Conservation (phyloP, 2,113 vertebrate species). For the Lampris megalopsis region DNA sequence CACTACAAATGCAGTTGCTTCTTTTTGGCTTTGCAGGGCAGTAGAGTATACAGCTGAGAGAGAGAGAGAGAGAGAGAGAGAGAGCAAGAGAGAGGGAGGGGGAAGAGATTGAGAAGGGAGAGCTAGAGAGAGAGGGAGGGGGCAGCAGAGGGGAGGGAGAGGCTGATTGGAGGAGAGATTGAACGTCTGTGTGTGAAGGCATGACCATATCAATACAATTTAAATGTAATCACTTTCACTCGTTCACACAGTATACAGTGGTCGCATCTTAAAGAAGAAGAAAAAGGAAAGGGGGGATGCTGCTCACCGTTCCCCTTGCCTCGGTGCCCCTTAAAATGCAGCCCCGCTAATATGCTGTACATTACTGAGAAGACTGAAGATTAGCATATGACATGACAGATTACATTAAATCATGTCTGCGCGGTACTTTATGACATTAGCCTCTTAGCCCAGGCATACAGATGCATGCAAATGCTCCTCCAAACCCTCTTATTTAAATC, state of each 20-base stretch:
- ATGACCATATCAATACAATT: slow-evolving; percentile 91
- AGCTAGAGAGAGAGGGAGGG: not conserved
- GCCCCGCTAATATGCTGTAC: slow-evolving; percentile 46
- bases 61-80: not conserved
- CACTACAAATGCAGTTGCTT: too few relatives aligned
- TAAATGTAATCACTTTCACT: slow-evolving; percentile 90
- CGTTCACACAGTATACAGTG: slow-evolving; percentile 84
- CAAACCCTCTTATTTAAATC: slow-evolving; percentile 99
- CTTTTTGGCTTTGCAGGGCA: too few relatives aligned
- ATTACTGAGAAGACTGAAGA: slow-evolving; percentile 88
- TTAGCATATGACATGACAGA: slow-evolving; percentile 99
- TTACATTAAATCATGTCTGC: slow-evolving; percentile 99
- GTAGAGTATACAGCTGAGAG: slow-evolving; percentile 30
- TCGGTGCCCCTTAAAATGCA: slow-evolving; percentile 67
- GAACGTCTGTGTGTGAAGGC: slow-evolving; percentile 79
- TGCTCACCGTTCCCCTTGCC: slow-evolving; percentile 87
- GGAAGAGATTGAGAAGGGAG: not conserved
- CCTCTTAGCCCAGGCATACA: slow-evolving; percentile 95
- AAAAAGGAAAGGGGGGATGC: slow-evolving; percentile 83
- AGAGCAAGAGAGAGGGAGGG: too few relatives aligned
- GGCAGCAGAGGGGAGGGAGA: too few relatives aligned
- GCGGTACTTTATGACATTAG: slow-evolving; percentile 97
- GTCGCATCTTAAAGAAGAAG: slow-evolving; percentile 89
- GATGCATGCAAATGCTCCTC: slow-evolving; percentile 97
- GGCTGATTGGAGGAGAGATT: too few relatives aligned